These are phyloP conservation scores for Pipra filicauda DNA, from an alignment of 2,113 vertebrate species.

Conservation along the genomic window DNA sequence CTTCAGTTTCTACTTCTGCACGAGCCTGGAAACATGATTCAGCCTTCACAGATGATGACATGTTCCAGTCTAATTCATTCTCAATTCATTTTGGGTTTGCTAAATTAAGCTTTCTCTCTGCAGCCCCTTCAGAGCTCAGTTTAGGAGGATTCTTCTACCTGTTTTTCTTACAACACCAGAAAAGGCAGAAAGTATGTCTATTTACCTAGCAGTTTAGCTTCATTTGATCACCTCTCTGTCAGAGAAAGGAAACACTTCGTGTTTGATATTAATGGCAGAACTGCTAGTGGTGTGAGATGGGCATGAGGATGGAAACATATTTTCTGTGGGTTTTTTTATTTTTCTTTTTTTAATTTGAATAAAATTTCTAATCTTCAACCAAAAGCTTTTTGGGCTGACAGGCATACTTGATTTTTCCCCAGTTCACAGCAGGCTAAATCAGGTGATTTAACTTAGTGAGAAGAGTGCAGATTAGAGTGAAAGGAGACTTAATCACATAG, in stretches of 20 bases:
- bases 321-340: not conserved
- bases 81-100: not conserved
- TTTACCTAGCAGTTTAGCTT: not conserved
- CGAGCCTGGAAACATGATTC: conserved; percentile 15
- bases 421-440: not conserved
- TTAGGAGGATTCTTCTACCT: not conserved
- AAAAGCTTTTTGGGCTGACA: not conserved
- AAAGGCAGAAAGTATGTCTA: not conserved
- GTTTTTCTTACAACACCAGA: not conserved
- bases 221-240: not conserved
- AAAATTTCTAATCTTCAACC: not conserved
- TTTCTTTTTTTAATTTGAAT: not conserved
- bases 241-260: not conserved
- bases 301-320: not conserved
- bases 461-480: not conserved
- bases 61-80: not conserved
- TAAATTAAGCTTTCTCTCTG: conserved; percentile 5
- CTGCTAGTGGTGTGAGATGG: not conserved
- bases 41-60: conserved; percentile 22
- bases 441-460: not conserved
- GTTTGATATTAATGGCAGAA: not conserved
- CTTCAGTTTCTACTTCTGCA: not conserved
- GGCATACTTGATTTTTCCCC: not conserved
- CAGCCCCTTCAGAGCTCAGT: not conserved
- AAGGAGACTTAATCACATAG: not conserved